Base-by-base conservation (phyloP, 1,140 invertebrate species). In the Xylocopa sonorina region DNA sequence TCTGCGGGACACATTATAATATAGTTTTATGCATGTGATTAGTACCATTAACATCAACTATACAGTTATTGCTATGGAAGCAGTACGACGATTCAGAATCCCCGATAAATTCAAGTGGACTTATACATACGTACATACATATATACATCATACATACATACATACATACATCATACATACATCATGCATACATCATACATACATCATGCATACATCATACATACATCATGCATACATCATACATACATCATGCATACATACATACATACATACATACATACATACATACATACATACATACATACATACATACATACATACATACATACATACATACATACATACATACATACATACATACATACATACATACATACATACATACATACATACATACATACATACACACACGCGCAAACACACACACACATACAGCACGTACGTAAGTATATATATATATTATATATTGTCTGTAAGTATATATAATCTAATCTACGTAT, bases 1-100 rank as follows among this genome's bases (percentile, higher is more conserved):
- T 81, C 77, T 84, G 74, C 60, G 69, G 78, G 64, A 79, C 80
- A 71, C 73, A 55, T 81, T 66, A 73, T 87, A 78, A 68, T 82
- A 78, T 88, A 81, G 32, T 71, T 60, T 83, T 80, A 80, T 79
- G 84, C 69, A 80, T 85, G 83, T 89, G 88, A 90, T 88, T 90
- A 91, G 89, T 88, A 91, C 85, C 87, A 88, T 89, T 88, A 91
- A 92, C 90, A 91, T 91, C 90, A 81, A 92, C 90, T 92, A 91
- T 91, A 92, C 89, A 91, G 82, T 91, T 92, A 92, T 92, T 92
- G 89, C 90, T 92, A 91, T 92, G 88, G 90, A 92, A 92, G 91
- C 90, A 89, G 88, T 91, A 91, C 87, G 86, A 85, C 87, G 86
- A 88, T 90, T 9, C 91, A 88, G 88, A 88, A 80, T 80, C 81